Percentiles rank a stretch among this genome's conserved stretches.
phyloP scores from a whole-genome alignment of 2,113 vertebrate genomes.

The Sceloporus undulatus region DNA sequence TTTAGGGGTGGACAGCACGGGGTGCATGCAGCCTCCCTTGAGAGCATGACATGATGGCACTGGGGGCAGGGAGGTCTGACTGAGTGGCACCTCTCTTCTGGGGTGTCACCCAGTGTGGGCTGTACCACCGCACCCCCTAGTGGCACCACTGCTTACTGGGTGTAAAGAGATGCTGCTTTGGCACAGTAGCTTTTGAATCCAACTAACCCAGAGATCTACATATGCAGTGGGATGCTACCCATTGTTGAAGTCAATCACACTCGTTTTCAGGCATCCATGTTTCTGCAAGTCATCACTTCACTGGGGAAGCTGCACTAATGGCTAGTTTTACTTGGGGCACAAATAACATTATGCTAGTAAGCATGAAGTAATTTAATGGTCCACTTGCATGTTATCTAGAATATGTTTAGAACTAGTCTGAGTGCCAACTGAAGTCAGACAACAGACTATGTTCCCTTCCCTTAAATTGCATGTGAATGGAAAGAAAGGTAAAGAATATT shows the following conservation, averaged over 20 bases:
- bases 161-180: not conserved
- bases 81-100: too few relatives aligned
- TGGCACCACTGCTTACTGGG: not conserved
- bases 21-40: too few relatives aligned
- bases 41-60: too few relatives aligned
- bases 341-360: slow-evolving; percentile 44
- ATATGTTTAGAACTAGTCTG: slow-evolving; percentile 31
- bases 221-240: not conserved
- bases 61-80: too few relatives aligned
- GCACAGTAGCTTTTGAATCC: not conserved
- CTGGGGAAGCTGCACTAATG: not conserved
- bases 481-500: slow-evolving; percentile 45
- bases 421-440: not conserved
- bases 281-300: slow-evolving; percentile 3
- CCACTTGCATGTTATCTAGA: slow-evolving; percentile 18
- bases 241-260: not conserved
- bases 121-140: too few relatives aligned
- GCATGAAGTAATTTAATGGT: slow-evolving; percentile 58
- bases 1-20: too few relatives aligned
- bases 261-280: not conserved
- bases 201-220: too few relatives aligned
- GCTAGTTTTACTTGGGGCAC: slow-evolving; percentile 8
- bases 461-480: slow-evolving; percentile 5
- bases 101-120: too few relatives aligned
- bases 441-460: not conserved